Conservation (phyloP, 2,113 vertebrate species). For the Corythoichthys haematopterus region DNA sequence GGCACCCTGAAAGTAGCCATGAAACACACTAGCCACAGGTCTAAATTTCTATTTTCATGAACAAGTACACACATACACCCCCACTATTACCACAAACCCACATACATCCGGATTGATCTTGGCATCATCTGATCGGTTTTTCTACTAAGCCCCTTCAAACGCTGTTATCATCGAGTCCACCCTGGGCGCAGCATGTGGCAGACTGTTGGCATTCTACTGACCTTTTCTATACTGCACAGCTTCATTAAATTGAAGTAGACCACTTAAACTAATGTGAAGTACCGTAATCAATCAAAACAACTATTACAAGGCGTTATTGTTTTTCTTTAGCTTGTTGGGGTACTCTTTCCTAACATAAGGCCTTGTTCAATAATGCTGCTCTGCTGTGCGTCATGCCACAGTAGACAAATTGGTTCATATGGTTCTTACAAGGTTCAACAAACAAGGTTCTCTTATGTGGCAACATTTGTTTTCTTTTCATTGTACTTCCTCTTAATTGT, state of each 20-base stretch:
- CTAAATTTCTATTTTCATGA: background rate
- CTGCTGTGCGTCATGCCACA: background rate
- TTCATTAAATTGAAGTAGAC: constrained; percentile 35
- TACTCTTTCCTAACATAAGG: background rate
- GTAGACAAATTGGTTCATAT: too few relatives aligned
- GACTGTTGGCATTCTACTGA: constrained; percentile 55
- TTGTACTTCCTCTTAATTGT: background rate
- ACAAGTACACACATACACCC: background rate
- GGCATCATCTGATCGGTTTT: background rate
- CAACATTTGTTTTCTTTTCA: background rate
- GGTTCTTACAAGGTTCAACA: too few relatives aligned
- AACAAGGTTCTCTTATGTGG: background rate
- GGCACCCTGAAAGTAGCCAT: background rate
- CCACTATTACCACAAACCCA: background rate
- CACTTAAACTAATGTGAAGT: constrained; percentile 20
- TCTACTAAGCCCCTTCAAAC: constrained; percentile 12
- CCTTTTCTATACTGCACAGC: constrained; percentile 43
- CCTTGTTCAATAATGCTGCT: background rate
- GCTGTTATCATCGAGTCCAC: constrained; percentile 34
- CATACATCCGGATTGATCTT: background rate
- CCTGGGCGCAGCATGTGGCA: constrained; percentile 33
- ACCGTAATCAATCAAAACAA: background rate
- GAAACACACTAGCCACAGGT: background rate
- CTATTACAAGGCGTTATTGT: background rate
- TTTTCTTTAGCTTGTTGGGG: background rate